Conservation (phyloP, 2,888 invertebrate genomes). For the Eustalomyia histrio region DNA sequence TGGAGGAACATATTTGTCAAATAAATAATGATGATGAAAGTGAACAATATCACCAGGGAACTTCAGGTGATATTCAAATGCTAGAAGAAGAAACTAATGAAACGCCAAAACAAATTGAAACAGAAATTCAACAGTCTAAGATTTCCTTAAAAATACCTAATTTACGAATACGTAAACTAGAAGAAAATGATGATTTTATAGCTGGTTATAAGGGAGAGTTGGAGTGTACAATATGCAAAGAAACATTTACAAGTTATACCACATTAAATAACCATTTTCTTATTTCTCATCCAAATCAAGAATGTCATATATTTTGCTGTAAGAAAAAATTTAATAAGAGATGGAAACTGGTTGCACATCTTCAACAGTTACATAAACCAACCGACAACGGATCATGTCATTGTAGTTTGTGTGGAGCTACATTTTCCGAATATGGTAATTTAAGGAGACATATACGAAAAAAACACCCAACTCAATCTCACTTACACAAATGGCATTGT, state of each 20-base stretch:
- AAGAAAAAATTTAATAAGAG: not conserved
- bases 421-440: constrained; percentile 38
- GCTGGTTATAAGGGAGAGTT: not conserved
- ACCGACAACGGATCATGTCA: constrained; percentile 10
- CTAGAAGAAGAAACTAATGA: not conserved
- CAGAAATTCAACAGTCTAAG: too few relatives aligned
- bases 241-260: not conserved
- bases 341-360: not conserved
- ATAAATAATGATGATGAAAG: not conserved
- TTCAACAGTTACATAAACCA: not conserved
- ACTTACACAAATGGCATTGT: constrained; percentile 33
- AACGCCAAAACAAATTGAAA: too few relatives aligned
- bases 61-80: not conserved
- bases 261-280: constrained; percentile 3
- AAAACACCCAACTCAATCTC: constrained; percentile 23
- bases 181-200: not conserved
- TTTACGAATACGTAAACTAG: too few relatives aligned
- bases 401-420: constrained; percentile 38
- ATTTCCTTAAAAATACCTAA: too few relatives aligned
- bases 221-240: constrained; percentile 16
- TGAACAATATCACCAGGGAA: not conserved
- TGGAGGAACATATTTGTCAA: not conserved
- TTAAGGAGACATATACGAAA: constrained; percentile 45
- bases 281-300: not conserved
- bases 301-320: constrained; percentile 4